phyloP scores from a whole-genome alignment of 1,140 invertebrate species.

The Saccostrea cuccullata region DNA sequence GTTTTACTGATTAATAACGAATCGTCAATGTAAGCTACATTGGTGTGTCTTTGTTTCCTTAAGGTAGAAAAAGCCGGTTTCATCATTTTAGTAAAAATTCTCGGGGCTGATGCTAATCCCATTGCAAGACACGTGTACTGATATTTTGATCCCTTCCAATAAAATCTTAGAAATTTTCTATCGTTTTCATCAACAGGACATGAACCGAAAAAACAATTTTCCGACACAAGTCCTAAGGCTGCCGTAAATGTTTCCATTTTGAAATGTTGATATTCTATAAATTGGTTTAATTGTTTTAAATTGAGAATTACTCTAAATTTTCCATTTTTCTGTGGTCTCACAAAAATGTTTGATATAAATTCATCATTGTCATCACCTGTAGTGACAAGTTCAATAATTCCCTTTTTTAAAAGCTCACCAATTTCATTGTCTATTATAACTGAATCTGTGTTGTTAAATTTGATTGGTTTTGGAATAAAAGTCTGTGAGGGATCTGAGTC shows the following conservation, averaged over 20 bases:
- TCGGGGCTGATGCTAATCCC: background rate
- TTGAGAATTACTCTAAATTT: conserved; percentile 34
- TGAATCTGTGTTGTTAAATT: conserved; percentile 16
- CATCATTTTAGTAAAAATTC: too few species aligned
- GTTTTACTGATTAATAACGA: conserved; percentile 1
- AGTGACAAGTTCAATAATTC: conserved; percentile 13
- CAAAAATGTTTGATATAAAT: conserved; percentile 28
- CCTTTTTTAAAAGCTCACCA: background rate
- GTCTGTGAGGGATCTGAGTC: background rate
- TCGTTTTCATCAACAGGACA: conserved; percentile 40
- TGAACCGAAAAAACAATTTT: conserved; percentile 43
- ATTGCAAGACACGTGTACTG: conserved; percentile 51
- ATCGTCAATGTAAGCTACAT: conserved; percentile 45
- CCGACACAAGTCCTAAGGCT: conserved; percentile 41
- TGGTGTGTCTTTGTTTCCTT: conserved; percentile 32
- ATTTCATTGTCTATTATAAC: conserved; percentile 19
- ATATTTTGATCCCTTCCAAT: conserved; percentile 21
- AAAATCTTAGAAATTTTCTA: conserved; percentile 36
- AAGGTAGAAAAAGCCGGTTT: background rate
- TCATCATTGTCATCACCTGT: background rate
- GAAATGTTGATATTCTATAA: conserved; percentile 39
- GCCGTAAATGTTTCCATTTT: conserved; percentile 46
- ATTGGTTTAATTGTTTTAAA: conserved; percentile 34
- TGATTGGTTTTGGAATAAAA: background rate
- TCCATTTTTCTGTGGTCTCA: background rate